These are phyloP conservation scores for Macropus fuliginosus DNA, from an alignment of 2,797 vertebrate genomes.

Conservation along the genomic window DNA sequence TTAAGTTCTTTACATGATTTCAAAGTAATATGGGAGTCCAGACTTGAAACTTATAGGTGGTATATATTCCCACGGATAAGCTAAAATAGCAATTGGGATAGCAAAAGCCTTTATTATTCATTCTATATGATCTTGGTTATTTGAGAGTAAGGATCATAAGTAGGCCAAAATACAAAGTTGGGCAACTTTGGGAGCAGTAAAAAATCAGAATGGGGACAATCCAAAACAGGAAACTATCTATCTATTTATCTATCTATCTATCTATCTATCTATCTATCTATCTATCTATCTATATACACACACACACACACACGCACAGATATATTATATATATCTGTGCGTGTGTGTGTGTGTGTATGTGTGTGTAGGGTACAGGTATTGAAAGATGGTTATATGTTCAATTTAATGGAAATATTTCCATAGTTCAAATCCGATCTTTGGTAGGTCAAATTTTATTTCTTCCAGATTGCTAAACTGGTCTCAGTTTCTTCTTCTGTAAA, in stretches of 20 bases:
- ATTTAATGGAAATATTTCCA: not conserved
- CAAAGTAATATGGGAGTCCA: not conserved
- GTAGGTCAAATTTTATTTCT: not conserved
- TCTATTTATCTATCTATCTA: not conserved
- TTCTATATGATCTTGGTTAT: not conserved
- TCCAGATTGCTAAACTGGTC: not conserved
- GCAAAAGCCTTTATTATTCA: not conserved
- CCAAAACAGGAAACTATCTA: not conserved
- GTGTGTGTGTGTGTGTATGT: not conserved
- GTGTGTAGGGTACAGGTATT: not conserved
- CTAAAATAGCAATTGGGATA: not conserved
- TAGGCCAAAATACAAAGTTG: not conserved
- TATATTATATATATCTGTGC: not conserved
- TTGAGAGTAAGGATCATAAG: not conserved
- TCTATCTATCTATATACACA: no score
- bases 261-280: not conserved
- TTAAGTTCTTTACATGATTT: slow-evolving; percentile 5
- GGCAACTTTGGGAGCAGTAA: not conserved
- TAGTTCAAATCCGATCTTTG: slow-evolving; percentile 7
- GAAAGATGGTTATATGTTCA: not conserved
- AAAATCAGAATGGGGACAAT: not conserved
- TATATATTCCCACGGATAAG: not conserved
- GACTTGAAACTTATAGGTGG: slow-evolving; percentile 2
- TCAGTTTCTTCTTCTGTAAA: not conserved
- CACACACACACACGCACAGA: not conserved